A percentile compares a stretch with the other conserved stretches of the same genome.
Evolutionary conservation across 2,888 invertebrate species (phyloP).

Genomic region (Spisula subtruncata): DNA sequence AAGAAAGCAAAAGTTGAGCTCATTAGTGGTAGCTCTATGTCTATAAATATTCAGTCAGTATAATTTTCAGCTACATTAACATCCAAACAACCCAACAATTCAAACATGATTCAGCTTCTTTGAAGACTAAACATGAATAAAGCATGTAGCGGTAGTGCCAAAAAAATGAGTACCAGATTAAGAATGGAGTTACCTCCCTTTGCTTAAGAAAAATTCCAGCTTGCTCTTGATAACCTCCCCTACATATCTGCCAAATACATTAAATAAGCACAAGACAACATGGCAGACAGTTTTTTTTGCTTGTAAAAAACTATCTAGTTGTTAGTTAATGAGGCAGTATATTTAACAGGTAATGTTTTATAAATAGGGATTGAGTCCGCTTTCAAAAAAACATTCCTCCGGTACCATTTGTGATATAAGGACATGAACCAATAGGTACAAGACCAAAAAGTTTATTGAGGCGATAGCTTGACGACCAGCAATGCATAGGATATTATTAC

Average conservation of each 20-base stretch:
- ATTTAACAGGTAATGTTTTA: not conserved
- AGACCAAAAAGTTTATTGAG: too few relatives aligned
- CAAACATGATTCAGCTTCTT: not conserved
- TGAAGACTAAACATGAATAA: constrained; percentile 3
- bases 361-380: not conserved
- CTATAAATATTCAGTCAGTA: not conserved
- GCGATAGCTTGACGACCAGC: too few relatives aligned
- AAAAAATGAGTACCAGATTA: not conserved
- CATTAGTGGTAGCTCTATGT: not conserved
- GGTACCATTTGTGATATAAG: too few relatives aligned
- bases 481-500: too few relatives aligned
- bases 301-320: not conserved
- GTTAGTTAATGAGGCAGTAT: constrained; percentile 1
- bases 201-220: not conserved
- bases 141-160: not conserved
- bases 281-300: not conserved
- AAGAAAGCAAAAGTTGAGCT: not conserved
- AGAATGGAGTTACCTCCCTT: not conserved
- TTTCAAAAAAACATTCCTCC: too few relatives aligned
- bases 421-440: too few relatives aligned
- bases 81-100: not conserved
- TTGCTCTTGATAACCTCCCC: not conserved
- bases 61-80: constrained; percentile 15
- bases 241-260: constrained; percentile 1
- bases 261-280: not conserved